Conservation (phyloP, 2,888 invertebrate species). For the Drosophila pseudotalamancana region DNA sequence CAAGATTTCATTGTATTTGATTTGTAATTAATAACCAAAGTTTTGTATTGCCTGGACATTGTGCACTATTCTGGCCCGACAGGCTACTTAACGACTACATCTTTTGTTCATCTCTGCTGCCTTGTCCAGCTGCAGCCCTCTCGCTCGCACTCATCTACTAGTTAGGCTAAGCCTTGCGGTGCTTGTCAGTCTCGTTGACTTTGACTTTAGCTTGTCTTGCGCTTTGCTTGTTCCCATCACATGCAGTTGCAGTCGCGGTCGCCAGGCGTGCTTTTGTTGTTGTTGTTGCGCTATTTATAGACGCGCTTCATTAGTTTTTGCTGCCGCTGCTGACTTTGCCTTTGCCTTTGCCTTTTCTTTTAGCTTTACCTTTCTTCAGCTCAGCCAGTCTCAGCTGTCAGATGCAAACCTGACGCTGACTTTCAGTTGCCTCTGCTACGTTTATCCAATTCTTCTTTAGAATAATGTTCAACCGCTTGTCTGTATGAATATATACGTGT, state of each 20-base stretch:
- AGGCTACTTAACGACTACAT: conserved; percentile 8
- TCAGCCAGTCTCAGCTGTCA: conserved; percentile 40
- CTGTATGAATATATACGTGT: not conserved
- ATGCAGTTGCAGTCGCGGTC: conserved; percentile 37
- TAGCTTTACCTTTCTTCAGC: conserved; percentile 20
- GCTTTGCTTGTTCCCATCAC: conserved; percentile 25
- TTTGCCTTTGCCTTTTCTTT: conserved; percentile 6
- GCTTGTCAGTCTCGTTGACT: conserved; percentile 39
- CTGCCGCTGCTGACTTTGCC: conserved; percentile 5
- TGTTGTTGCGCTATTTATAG: conserved; percentile 60
- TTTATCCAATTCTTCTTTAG: conserved; percentile 28
- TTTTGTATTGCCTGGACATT: not conserved
- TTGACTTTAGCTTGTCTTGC: conserved; percentile 36
- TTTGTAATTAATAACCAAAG: not conserved
- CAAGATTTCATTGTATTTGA: not conserved
- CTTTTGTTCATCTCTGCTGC: not conserved
- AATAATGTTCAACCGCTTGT: conserved; percentile 5
- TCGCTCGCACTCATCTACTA: not conserved
- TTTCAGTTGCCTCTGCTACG: conserved; percentile 10
- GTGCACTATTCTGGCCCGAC: not conserved
- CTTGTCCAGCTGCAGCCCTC: not conserved
- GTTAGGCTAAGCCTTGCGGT: conserved; percentile 7
- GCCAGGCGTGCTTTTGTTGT: conserved; percentile 17
- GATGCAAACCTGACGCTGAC: conserved; percentile 38
- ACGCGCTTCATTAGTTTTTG: conserved; percentile 51